Base-by-base conservation (phyloP, 2,797 vertebrate species). In the Graptemys geographica region DNA sequence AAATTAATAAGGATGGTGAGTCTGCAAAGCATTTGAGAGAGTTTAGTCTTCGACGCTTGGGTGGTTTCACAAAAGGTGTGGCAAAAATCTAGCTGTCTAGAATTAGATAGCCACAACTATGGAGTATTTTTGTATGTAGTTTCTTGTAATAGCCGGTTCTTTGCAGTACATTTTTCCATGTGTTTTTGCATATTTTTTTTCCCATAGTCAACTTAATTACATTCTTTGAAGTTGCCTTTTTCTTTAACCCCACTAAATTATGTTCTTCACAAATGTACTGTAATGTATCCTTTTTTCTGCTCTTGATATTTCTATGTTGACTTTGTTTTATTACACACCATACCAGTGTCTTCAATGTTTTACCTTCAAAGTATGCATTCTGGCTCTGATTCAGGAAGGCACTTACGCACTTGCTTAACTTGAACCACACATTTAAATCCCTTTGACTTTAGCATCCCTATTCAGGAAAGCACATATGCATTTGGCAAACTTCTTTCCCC, bases 381-480 rank as follows among this genome's bases (percentile, higher is more conserved):
- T 2, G 84, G 92, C 78, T 81, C 90, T 72, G 93, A 85, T 78
- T 91, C 6, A 90, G 90, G 89, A 92, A 89, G 94, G 33, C 89
- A 59, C 57, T 90, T 93, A 56, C 47, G 1, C 65, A 93, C 92
- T 88, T 80, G 85, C 95, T 96, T 90, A 88, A 7, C 90, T 89
- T 84, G 94, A 93, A 91, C 94, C 94, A 49, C 23, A 79, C 91
- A 90, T 95, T 95, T 79, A 89, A 95, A 93, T 94, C 53, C 87
- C 86, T 92, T 83, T 96, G 96, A 96, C 95, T 95, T 96, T 5
- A 0, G 10, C 86, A 83, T 86, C 89, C 93, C 84, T 55, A 8
- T 33, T 81, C 25, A 49, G 44, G 44, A 47, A 44, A 78, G 44
- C 12, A 9, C 44, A 44, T 31, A 28, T 15, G 41, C 27, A 27